Evolutionary conservation across 2,888 invertebrate genomes (phyloP).

Genomic region (Drosophila neoperkinsi): DNA sequence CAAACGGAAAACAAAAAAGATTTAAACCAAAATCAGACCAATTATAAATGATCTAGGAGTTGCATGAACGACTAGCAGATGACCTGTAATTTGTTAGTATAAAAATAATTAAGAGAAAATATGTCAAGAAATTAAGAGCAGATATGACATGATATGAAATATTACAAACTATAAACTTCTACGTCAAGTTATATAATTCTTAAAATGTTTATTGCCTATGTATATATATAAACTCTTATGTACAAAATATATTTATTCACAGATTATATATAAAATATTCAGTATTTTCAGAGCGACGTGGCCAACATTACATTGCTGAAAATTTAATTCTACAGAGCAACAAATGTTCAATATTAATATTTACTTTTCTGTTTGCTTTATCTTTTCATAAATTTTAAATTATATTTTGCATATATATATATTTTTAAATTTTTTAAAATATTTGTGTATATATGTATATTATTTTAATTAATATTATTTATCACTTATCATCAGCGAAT

Average conservation of each 20-base stretch:
- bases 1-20: conserved; percentile 25
- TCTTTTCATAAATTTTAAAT: too few species aligned
- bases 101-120: background rate
- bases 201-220: background rate
- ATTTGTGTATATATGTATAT: too few species aligned
- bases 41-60: rapidly evolving
- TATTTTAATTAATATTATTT: too few species aligned
- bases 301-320: too few species aligned
- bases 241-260: background rate
- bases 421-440: too few species aligned
- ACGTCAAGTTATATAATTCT: background rate
- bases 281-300: too few species aligned
- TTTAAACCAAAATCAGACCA: background rate
- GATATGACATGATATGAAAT: background rate
- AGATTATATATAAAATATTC: too few species aligned
- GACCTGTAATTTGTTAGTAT: background rate
- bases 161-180: background rate
- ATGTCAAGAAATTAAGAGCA: background rate
- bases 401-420: too few species aligned
- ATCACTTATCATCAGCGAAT: too few species aligned
- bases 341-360: background rate
- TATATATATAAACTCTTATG: background rate
- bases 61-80: background rate
- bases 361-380: too few species aligned
- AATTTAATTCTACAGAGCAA: too few species aligned